Conservation (phyloP, 1,140 invertebrate genomes). For the Littorina saxatilis region DNA sequence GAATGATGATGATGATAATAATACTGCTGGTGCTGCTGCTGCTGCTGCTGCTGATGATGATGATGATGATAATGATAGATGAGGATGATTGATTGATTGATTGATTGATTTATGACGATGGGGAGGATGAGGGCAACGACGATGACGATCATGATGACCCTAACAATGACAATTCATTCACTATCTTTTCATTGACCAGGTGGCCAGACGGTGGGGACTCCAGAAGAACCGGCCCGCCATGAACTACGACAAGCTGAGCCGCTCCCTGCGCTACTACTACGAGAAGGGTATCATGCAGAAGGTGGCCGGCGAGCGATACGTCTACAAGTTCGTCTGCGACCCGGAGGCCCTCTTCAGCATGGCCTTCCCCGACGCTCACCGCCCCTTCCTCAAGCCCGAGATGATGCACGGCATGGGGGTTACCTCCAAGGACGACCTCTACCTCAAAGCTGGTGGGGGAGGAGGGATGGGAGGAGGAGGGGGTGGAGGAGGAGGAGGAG, state of each 20-base stretch:
- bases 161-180: too few relatives aligned
- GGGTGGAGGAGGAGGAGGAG: neutral
- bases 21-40: neutral
- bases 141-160: too few relatives aligned
- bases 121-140: too few relatives aligned
- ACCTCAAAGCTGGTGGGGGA: constrained; percentile 33
- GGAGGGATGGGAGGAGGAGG: neutral
- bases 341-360: constrained; percentile 94
- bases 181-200: constrained; percentile 61
- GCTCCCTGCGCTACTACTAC: constrained; percentile 96
- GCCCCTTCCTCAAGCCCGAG: constrained; percentile 68
- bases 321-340: constrained; percentile 97
- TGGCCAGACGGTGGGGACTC: constrained; percentile 78
- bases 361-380: constrained; percentile 79
- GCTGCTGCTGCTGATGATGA: neutral
- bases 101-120: too few relatives aligned
- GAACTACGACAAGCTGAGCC: constrained; percentile 97
- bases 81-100: neutral
- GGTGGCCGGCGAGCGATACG: constrained; percentile 92
- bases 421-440: constrained; percentile 50
- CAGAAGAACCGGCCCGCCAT: constrained; percentile 91
- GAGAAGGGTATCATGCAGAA: constrained; percentile 87
- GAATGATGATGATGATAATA: too few relatives aligned
- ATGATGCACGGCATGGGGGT: constrained; percentile 19
- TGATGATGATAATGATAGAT: constrained; percentile 25